Evolutionary conservation across 2,888 invertebrate species (phyloP).

Genomic region (Lasiommata megera): DNA sequence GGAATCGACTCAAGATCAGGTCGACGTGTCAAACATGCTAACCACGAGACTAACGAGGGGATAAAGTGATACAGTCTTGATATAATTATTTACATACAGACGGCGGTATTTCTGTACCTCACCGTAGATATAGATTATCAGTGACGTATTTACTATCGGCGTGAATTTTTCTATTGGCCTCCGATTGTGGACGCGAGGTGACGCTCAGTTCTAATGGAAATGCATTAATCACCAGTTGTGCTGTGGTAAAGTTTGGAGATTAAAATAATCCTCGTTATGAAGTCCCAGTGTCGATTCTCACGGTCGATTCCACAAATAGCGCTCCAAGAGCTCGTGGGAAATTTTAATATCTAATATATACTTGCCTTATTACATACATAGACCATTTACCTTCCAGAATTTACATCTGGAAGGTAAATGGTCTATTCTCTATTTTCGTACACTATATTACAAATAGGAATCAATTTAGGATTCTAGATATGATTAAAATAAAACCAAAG

Average conservation of each 20-base stretch:
- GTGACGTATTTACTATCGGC: slow-evolving; percentile 65
- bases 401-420: too few species aligned
- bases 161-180: slow-evolving; percentile 47
- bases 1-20: too few species aligned
- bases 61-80: too few species aligned
- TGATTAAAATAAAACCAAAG: too few species aligned
- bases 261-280: slow-evolving; percentile 22
- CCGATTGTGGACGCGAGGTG: slow-evolving; percentile 35
- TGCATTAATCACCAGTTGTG: slow-evolving; percentile 35
- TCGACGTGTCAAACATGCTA: too few species aligned
- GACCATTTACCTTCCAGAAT: too few species aligned
- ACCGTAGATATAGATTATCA: slow-evolving; percentile 53
- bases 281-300: slow-evolving; percentile 21
- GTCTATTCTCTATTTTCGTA: too few species aligned
- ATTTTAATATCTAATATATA: too few species aligned
- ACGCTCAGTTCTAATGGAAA: slow-evolving; percentile 54
- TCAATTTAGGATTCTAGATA: too few species aligned
- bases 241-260: slow-evolving; percentile 18
- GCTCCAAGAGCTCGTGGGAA: neutral
- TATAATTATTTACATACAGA: neutral
- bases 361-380: too few species aligned
- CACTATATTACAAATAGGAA: too few species aligned
- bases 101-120: neutral
- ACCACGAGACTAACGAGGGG: too few species aligned
- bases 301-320: slow-evolving; percentile 21